A percentile compares a stretch with the other conserved stretches of the same genome.
Conservation (phyloP, 2,797 vertebrate genomes). For the Mus caroli region DNA sequence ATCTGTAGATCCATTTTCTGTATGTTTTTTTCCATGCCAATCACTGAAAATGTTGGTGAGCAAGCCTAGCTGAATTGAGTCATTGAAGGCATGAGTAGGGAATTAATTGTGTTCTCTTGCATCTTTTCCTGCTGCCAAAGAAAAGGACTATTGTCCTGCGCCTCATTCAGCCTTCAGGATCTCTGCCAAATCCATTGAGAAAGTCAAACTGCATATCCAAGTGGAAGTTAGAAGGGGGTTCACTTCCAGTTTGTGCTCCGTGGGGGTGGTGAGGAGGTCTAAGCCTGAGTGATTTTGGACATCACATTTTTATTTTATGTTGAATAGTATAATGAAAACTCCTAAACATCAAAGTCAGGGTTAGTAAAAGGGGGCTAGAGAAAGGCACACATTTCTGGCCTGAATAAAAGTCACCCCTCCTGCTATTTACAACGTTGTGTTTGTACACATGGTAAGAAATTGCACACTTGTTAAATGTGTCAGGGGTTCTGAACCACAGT, state of each 20-base stretch:
- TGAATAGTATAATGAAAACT: slow-evolving; percentile 64
- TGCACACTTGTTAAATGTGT: slow-evolving; percentile 77
- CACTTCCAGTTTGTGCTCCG: slow-evolving; percentile 78
- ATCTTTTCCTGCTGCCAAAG: slow-evolving; percentile 87
- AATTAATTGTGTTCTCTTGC: slow-evolving; percentile 86
- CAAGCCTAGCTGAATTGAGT: slow-evolving; percentile 87
- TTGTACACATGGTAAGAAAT: slow-evolving; percentile 79
- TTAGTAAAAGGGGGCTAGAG: neutral
- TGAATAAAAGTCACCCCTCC: slow-evolving; percentile 74
- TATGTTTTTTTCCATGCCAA: slow-evolving; percentile 84
- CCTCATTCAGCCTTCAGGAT: slow-evolving; percentile 88
- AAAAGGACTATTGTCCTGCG: slow-evolving; percentile 88
- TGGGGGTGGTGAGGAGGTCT: slow-evolving; percentile 71
- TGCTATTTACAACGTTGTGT: slow-evolving; percentile 67
- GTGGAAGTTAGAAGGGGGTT: slow-evolving; percentile 83
- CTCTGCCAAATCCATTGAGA: slow-evolving; percentile 89
- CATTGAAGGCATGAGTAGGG: slow-evolving; percentile 87
- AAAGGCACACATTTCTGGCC: slow-evolving; percentile 61
- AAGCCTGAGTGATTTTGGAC: slow-evolving; percentile 78
- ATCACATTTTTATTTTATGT: slow-evolving; percentile 80
- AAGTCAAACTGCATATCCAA: slow-evolving; percentile 85
- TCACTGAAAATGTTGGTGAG: slow-evolving; percentile 86
- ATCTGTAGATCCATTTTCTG: slow-evolving; percentile 83
- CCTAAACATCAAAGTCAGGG: neutral
- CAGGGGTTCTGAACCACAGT: slow-evolving; percentile 72